Conservation (phyloP, 2,888 invertebrate genomes). For the Auanema sp. region DNA sequence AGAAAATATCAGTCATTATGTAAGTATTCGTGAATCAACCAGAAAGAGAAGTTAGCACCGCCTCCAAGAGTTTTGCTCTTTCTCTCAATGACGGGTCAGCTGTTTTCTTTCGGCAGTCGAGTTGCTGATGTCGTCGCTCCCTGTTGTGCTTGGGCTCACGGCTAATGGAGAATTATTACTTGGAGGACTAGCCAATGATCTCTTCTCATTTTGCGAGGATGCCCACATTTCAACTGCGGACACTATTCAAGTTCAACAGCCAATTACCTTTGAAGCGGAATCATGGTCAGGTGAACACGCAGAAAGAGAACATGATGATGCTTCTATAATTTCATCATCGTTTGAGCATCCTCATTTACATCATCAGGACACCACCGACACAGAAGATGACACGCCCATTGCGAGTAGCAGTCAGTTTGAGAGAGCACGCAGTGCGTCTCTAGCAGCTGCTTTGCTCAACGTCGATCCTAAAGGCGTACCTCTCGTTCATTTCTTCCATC, state of each 20-base stretch:
- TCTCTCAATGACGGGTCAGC: constrained; percentile 7
- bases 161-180: constrained; percentile 27
- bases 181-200: neutral
- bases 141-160: constrained; percentile 33
- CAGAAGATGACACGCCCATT: constrained; percentile 42
- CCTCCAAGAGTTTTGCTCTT: neutral
- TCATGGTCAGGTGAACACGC: constrained; percentile 50
- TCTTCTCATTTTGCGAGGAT: too few relatives aligned
- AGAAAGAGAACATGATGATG: constrained; percentile 25
- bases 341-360: constrained; percentile 8
- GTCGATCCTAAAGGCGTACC: constrained; percentile 42
- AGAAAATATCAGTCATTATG: too few relatives aligned
- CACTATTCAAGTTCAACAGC: constrained; percentile 38
- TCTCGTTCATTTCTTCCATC: constrained; percentile 42
- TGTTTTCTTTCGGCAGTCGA: constrained; percentile 9
- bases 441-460: constrained; percentile 45
- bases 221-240: constrained; percentile 22
- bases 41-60: neutral
- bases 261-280: constrained; percentile 42
- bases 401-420: constrained; percentile 49
- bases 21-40: neutral
- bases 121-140: constrained; percentile 13
- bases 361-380: constrained; percentile 9
- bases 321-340: constrained; percentile 21
- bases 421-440: constrained; percentile 41